Evolutionary conservation across 2,888 invertebrate species (phyloP).

Genomic region (Drosophila eohydei): DNA sequence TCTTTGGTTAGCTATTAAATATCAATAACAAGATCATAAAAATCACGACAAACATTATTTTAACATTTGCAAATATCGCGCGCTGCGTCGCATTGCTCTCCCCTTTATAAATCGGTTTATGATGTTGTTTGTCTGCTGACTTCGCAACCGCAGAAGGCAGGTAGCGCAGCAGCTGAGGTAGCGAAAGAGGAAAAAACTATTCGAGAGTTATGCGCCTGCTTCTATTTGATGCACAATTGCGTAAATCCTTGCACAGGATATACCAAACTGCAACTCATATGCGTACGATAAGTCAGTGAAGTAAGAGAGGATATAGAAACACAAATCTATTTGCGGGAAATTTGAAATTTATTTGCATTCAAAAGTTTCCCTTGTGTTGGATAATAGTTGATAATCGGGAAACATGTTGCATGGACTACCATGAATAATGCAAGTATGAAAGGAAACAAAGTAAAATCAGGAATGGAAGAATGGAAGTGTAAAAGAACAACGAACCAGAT

Average conservation of each 20-base stretch:
- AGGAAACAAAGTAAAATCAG: not conserved
- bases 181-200: not conserved
- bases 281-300: slow-evolving; percentile 14
- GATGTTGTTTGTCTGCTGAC: slow-evolving; percentile 64
- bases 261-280: not conserved
- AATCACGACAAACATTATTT: slow-evolving; percentile 66
- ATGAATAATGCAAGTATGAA: not conserved
- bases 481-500: not conserved
- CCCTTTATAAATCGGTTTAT: slow-evolving; percentile 50
- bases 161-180: slow-evolving; percentile 19
- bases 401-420: not conserved
- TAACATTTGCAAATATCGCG: slow-evolving; percentile 57
- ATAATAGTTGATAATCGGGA: not conserved
- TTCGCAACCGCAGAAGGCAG: slow-evolving; percentile 58
- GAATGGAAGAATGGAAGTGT: not conserved
- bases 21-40: slow-evolving; percentile 66
- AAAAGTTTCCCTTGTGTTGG: not conserved
- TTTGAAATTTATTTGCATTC: not conserved
- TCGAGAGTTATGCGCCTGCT: not conserved
- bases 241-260: slow-evolving; percentile 26
- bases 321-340: slow-evolving; percentile 3
- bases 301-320: not conserved
- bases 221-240: slow-evolving; percentile 12
- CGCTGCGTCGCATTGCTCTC: slow-evolving; percentile 5
- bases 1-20: slow-evolving; percentile 54